Evolutionary conservation across 2,888 invertebrate species (phyloP).

Genomic region (Amphimallon solstitiale): DNA sequence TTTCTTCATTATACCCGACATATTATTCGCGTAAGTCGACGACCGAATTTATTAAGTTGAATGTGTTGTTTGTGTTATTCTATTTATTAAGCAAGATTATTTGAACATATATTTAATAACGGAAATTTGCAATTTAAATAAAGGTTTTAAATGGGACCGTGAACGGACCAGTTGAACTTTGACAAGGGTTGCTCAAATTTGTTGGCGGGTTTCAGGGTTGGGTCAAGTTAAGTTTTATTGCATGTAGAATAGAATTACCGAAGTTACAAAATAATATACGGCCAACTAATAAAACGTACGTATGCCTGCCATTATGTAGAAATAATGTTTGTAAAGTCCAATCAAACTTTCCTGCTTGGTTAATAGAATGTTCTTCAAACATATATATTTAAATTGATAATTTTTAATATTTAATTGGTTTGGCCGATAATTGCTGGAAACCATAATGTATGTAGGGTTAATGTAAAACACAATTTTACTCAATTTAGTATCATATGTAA

Average conservation of each 20-base stretch:
- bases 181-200: conserved; percentile 24
- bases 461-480: too few species aligned
- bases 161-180: conserved; percentile 16
- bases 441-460: too few species aligned
- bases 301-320: not conserved
- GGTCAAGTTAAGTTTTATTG: conserved; percentile 20
- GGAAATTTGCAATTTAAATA: conserved; percentile 4
- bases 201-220: conserved; percentile 15
- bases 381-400: too few species aligned
- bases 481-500: too few species aligned
- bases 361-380: too few species aligned
- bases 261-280: conserved; percentile 28
- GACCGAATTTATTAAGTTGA: too few species aligned
- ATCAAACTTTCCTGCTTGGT: conserved; percentile 26
- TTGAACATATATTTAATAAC: not conserved
- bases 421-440: too few species aligned
- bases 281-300: conserved; percentile 19
- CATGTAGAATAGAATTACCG: conserved; percentile 21
- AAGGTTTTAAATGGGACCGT: not conserved
- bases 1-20: too few species aligned
- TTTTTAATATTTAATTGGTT: too few species aligned
- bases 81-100: too few species aligned
- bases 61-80: too few species aligned
- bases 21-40: too few species aligned
- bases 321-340: not conserved